phyloP scores from a whole-genome alignment of 30 jellyfish, hydroid and myxozoan species.

The Chrysaora quinquecirrha region DNA sequence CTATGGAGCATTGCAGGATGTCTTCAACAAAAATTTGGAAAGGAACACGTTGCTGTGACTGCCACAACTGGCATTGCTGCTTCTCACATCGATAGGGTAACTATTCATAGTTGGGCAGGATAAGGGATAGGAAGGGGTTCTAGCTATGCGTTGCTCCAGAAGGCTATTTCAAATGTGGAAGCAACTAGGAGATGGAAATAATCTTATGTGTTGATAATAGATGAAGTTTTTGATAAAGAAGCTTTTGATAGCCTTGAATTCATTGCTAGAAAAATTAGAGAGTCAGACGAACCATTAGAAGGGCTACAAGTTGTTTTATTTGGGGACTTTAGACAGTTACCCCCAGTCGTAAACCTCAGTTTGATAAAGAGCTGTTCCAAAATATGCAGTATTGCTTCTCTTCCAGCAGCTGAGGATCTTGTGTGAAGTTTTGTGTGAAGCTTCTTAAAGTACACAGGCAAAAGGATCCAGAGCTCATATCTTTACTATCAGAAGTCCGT shows the following conservation, averaged over 20 bases:
- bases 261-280: neutral
- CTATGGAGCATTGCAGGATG: neutral
- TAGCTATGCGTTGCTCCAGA: neutral
- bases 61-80: neutral
- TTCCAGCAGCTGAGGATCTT: neutral
- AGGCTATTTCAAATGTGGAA: slow-evolving; percentile 1
- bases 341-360: slow-evolving; percentile 6
- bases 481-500: neutral
- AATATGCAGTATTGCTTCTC: neutral
- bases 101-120: slow-evolving; percentile 1
- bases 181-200: neutral
- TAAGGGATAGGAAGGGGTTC: neutral
- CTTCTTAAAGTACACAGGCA: slow-evolving; percentile 2
- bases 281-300: neutral
- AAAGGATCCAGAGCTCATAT: neutral
- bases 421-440: slow-evolving; percentile 2
- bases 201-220: neutral
- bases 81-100: slow-evolving; percentile 1
- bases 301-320: neutral
- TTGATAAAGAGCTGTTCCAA: neutral
- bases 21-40: neutral
- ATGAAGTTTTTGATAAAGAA: neutral
- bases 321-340: slow-evolving; percentile 1
- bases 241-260: neutral
- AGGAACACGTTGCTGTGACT: slow-evolving; percentile 1